A percentile compares a stretch with the other conserved stretches of the same genome.
Evolutionary conservation across 2,797 vertebrate species (phyloP).

Genomic region (Sebastes aleutianus): DNA sequence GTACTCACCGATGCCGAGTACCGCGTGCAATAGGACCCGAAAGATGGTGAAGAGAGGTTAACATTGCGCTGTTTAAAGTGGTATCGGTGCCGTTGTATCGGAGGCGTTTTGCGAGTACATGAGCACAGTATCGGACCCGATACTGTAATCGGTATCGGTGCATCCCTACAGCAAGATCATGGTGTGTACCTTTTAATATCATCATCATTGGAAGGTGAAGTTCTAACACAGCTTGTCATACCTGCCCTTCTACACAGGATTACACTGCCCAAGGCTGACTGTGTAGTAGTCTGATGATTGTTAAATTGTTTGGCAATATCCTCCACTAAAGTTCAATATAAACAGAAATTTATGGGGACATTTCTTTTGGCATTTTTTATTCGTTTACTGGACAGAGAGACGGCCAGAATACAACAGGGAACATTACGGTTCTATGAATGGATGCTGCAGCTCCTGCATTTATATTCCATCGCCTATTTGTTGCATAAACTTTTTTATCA

Average conservation of each 20-base stretch:
- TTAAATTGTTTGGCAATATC: not conserved
- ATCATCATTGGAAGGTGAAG: not conserved
- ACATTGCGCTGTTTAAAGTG: too few relatives aligned
- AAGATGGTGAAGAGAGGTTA: too few relatives aligned
- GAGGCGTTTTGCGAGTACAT: too few relatives aligned
- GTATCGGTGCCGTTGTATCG: too few relatives aligned
- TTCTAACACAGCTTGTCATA: not conserved
- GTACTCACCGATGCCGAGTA: fast-evolving
- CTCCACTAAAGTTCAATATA: not conserved
- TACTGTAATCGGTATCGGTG: too few relatives aligned
- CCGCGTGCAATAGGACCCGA: fast-evolving
- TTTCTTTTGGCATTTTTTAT: not conserved
- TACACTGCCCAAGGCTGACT: not conserved
- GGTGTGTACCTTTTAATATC: not conserved
- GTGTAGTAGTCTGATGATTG: not conserved
- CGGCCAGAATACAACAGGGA: not conserved
- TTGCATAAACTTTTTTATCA: not conserved
- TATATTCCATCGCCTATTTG: not conserved
- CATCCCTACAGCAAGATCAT: not conserved
- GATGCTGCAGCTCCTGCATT: not conserved
- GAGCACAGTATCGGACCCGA: too few relatives aligned
- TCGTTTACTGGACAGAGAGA: not conserved
- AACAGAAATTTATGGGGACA: not conserved
- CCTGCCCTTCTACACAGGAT: not conserved
- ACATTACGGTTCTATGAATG: not conserved